A percentile compares a stretch with the other conserved stretches of the same genome.
These are phyloP conservation scores for Sorex fumeus DNA, from an alignment of 2,113 vertebrate genomes.

Conservation along the genomic window DNA sequence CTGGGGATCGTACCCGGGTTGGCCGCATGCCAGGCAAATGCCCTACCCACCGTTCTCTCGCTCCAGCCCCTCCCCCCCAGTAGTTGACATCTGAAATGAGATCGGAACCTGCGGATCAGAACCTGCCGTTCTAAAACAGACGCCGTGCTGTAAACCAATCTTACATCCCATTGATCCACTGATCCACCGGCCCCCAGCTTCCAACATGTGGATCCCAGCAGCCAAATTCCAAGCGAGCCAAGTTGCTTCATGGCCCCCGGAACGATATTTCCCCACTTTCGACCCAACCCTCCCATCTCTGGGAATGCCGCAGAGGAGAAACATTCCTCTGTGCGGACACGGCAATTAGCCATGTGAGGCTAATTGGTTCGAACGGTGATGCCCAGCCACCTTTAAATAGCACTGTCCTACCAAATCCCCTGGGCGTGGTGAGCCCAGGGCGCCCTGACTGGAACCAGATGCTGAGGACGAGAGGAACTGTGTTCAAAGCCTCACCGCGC, in stretches of 20 bases:
- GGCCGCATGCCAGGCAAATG: too few species aligned
- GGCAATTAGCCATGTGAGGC: too few species aligned
- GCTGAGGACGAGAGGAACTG: conserved; percentile 56
- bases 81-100: background rate
- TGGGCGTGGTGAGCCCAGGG: conserved; percentile 54
- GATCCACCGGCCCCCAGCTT: conserved; percentile 23
- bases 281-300: background rate
- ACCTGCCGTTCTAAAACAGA: background rate
- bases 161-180: background rate
- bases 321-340: background rate
- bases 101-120: background rate
- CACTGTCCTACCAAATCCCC: conserved; percentile 62
- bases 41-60: too few species aligned
- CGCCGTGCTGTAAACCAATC: background rate
- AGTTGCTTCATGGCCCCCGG: background rate
- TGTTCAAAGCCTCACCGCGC: conserved; percentile 64
- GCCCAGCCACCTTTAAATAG: conserved; percentile 54
- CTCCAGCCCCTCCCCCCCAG: too few species aligned
- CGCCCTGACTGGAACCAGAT: conserved; percentile 69
- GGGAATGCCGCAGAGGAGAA: background rate
- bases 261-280: background rate
- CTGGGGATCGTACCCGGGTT: too few species aligned
- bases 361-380: conserved; percentile 5
- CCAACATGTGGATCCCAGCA: background rate
- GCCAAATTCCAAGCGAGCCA: background rate